Conservation (phyloP, 2,113 vertebrate genomes). For the Panthera tigris region DNA sequence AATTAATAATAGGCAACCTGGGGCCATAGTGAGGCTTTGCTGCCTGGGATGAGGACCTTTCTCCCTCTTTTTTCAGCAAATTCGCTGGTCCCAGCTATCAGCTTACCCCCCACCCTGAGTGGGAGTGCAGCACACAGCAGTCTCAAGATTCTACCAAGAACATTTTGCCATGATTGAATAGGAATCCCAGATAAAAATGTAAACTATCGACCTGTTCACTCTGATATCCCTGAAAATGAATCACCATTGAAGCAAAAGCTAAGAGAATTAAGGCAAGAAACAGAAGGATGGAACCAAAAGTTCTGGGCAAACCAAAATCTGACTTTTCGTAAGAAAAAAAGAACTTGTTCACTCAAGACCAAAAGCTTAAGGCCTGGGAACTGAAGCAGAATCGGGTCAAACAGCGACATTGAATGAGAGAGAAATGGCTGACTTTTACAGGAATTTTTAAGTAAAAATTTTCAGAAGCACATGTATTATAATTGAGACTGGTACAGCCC, state of each 20-base stretch:
- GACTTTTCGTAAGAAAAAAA: conserved; percentile 93
- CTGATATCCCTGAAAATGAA: conserved; percentile 88
- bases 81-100: background rate
- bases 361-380: conserved; percentile 87
- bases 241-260: conserved; percentile 88
- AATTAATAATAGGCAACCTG: background rate
- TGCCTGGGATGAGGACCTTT: background rate
- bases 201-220: conserved; percentile 91
- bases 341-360: conserved; percentile 89
- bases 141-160: conserved; percentile 81
- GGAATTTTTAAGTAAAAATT: background rate
- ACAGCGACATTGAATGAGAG: background rate
- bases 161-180: conserved; percentile 92
- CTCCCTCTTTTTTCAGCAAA: background rate
- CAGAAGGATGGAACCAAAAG: conserved; percentile 92
- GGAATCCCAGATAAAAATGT: conserved; percentile 93
- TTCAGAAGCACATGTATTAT: background rate
- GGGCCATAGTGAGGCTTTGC: background rate
- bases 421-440: background rate
- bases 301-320: conserved; percentile 95
- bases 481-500: conserved; percentile 93
- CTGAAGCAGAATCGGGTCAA: conserved; percentile 69
- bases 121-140: background rate
- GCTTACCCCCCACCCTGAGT: background rate
- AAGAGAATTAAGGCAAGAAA: conserved; percentile 91